Conservation (phyloP, 2,888 invertebrate genomes). For the Ochropleura plecta region DNA sequence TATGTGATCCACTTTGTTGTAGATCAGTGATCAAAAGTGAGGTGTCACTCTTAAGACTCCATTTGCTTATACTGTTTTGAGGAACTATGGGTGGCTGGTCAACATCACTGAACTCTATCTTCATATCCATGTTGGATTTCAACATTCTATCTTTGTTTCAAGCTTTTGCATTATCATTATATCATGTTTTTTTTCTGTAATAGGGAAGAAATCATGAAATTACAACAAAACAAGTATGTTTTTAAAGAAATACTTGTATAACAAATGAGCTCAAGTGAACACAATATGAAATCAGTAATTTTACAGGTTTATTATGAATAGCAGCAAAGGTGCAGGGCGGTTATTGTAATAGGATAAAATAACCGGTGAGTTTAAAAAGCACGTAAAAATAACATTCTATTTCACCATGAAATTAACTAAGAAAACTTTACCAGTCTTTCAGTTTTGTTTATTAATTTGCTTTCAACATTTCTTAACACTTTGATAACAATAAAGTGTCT, state of each 20-base stretch:
- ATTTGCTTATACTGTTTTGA: constrained; percentile 60
- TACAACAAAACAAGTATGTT: too few species aligned
- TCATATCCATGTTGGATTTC: constrained; percentile 65
- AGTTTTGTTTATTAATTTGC: background rate
- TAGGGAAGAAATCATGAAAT: background rate
- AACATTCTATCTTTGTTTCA: constrained; percentile 42
- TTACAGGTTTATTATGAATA: background rate
- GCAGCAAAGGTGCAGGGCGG: background rate
- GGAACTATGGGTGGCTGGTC: constrained; percentile 45
- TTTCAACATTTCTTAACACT: background rate
- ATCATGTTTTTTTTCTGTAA: constrained; percentile 52
- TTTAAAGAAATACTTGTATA: background rate
- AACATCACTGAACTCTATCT: constrained; percentile 65
- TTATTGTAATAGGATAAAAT: background rate
- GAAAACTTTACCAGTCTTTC: background rate
- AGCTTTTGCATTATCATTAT: constrained; percentile 32
- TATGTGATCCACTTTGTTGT: constrained; percentile 77
- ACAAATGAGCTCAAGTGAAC: background rate
- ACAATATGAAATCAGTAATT: background rate
- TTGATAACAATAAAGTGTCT: background rate
- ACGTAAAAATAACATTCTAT: background rate
- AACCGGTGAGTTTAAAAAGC: background rate
- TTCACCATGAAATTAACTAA: background rate
- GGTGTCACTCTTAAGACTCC: constrained; percentile 70
- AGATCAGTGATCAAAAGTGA: constrained; percentile 68